Conservation (phyloP, 2,113 vertebrate genomes). For the Barbus barbus region DNA sequence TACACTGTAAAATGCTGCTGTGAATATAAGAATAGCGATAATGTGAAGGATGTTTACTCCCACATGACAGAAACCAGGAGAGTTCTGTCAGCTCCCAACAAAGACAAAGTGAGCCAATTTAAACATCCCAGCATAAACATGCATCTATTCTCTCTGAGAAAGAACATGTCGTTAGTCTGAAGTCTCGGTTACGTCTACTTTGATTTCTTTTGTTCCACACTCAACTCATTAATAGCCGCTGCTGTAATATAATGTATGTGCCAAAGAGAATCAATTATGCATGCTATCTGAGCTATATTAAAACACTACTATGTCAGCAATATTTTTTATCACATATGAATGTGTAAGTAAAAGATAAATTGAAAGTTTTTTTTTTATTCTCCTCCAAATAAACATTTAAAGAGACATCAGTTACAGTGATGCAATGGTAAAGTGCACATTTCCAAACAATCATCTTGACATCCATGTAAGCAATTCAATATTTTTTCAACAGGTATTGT, state of each 20-base stretch:
- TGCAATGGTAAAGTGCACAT: constrained; percentile 60
- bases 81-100: constrained; percentile 52
- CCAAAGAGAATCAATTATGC: not conserved
- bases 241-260: not conserved
- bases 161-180: constrained; percentile 11
- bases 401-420: constrained; percentile 57
- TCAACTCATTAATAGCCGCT: constrained; percentile 35
- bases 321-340: not conserved
- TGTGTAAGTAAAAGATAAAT: not conserved
- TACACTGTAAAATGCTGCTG: constrained; percentile 60
- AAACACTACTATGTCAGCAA: not conserved
- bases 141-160: not conserved
- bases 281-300: not conserved
- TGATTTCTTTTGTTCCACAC: constrained; percentile 29
- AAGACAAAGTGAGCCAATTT: constrained; percentile 58
- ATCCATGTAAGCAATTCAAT: constrained; percentile 51
- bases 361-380: constrained; percentile 42
- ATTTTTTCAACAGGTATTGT: constrained; percentile 37
- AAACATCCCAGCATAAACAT: constrained; percentile 59
- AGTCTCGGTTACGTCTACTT: constrained; percentile 27
- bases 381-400: constrained; percentile 38
- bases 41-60: constrained; percentile 77
- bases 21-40: constrained; percentile 65
- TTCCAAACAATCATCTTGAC: constrained; percentile 57
- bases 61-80: constrained; percentile 70